Conservation (phyloP, 2,113 vertebrate species). For the Geothlypis trichas region DNA sequence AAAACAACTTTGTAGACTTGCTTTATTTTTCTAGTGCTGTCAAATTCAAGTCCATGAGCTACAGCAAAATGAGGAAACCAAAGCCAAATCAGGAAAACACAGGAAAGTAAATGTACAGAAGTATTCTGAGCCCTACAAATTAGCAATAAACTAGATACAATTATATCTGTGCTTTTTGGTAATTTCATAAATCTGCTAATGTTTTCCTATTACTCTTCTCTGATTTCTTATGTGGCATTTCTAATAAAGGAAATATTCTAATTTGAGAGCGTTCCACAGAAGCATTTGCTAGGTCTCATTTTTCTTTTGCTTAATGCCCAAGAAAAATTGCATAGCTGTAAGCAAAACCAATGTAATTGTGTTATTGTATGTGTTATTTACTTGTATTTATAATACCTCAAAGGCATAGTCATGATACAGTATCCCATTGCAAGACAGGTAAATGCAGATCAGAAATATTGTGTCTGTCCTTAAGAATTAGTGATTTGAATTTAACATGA, state of each 20-base stretch:
- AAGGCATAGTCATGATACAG: neutral
- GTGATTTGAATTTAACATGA: neutral
- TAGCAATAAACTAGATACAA: neutral
- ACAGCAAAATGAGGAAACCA: neutral
- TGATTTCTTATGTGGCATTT: neutral
- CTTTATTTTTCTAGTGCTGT: neutral
- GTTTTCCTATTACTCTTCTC: neutral
- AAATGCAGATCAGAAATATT: neutral
- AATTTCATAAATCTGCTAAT: neutral
- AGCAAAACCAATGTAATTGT: conserved; percentile 32
- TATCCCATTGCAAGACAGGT: neutral
- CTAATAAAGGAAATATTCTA: neutral
- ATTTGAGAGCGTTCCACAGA: neutral
- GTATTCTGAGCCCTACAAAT: neutral
- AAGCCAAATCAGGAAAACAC: neutral
- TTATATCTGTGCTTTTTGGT: neutral
- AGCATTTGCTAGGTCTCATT: conserved; percentile 20
- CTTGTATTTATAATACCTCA: neutral
- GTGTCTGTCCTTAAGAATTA: neutral
- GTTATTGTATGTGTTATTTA: conserved; percentile 12
- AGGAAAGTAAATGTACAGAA: neutral
- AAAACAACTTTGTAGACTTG: neutral
- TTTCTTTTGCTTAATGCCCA: conserved; percentile 14
- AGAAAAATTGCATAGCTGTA: conserved; percentile 21
- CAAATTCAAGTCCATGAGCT: neutral